Percentiles rank a stretch among this genome's conserved stretches.
These are phyloP conservation scores for Zaprionus inermis DNA, from an alignment of 1,140 invertebrate species.

Conservation along the genomic window DNA sequence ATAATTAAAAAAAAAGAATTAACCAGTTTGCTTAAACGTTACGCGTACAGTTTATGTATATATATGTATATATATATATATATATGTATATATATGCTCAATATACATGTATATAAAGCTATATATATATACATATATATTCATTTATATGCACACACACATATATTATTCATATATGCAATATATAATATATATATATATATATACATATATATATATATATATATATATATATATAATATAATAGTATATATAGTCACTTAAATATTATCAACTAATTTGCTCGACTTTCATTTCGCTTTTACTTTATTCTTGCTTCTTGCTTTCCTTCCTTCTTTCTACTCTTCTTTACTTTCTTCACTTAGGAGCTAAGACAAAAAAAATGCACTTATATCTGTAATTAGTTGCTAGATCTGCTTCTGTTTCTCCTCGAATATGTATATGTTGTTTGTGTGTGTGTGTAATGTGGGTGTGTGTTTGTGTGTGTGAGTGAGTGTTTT, in stretches of 20 bases:
- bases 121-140: constrained; percentile 27
- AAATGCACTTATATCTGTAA: constrained; percentile 52
- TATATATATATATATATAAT: constrained; percentile 32
- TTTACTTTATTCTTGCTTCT: constrained; percentile 2
- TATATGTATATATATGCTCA: constrained; percentile 33
- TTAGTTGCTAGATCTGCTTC: constrained; percentile 64
- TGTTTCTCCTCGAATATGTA: constrained; percentile 44
- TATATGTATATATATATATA: constrained; percentile 41
- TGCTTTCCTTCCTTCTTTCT: not conserved
- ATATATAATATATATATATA: constrained; percentile 46
- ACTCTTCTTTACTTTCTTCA: constrained; percentile 3
- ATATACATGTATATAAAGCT: constrained; percentile 9
- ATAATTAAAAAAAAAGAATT: constrained; percentile 81
- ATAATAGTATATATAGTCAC: constrained; percentile 49
- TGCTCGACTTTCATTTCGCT: constrained; percentile 28
- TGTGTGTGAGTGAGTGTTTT: constrained; percentile 59
- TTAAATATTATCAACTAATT: constrained; percentile 74
- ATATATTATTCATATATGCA: constrained; percentile 39
- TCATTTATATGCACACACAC: constrained; percentile 22
- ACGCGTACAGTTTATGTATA: constrained; percentile 50
- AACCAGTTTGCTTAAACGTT: constrained; percentile 76
- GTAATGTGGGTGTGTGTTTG: constrained; percentile 17
- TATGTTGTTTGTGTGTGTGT: constrained; percentile 37
- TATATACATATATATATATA: constrained; percentile 38
- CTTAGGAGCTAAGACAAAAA: constrained; percentile 56